Evolutionary conservation across 2,888 invertebrate genomes (phyloP), one percentile per base, ranked within the genome.

Genomic region (Sesia apiformis): DNA sequence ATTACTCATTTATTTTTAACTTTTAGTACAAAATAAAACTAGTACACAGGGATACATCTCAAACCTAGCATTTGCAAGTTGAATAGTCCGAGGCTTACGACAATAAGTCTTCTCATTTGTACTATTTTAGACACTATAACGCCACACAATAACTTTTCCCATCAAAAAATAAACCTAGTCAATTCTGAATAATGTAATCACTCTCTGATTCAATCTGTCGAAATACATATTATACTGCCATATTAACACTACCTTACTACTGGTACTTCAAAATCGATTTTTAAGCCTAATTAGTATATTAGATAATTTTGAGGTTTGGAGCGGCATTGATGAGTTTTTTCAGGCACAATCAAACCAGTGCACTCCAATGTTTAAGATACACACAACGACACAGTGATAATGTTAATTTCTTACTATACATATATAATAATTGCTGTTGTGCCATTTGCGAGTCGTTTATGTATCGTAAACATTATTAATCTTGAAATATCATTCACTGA

Each of bases 21-120:
- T 89, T 90, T 89, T 89, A 89, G 90, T 90, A 90, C 89, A 90
- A 90, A 90, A 90, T 90, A 90, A 90, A 90, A 90, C 89, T 90
- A 90, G 89, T 90, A 90, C 90, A 90, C 90, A 86, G 88, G 89
- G 88, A 86, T 90, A 90, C 89, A 90, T 87, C 84, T 89, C 87
- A 90, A 89, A 88, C 88, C 88, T 90, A 90, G 84, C 84, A 88
- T 89, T 90, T 85, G 85, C 84, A 89, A 83, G 89, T 84, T 87
- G 88, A 89, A 88, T 87, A 85, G 86, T 88, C 87, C 82, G 88
- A 88, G 84, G 87, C 87, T 88, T 90, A 90, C 84, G 88, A 88
- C 89, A 86, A 89, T 89, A 89, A 90, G 90, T 90, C 90, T 90
- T 90, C 89, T 87, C 88, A 90, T 90, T 90, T 90, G 90, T 90